A percentile compares a stretch with the other conserved stretches of the same genome.
phyloP scores from a whole-genome alignment of 2,888 invertebrate genomes.

The Chalcis sispes region DNA sequence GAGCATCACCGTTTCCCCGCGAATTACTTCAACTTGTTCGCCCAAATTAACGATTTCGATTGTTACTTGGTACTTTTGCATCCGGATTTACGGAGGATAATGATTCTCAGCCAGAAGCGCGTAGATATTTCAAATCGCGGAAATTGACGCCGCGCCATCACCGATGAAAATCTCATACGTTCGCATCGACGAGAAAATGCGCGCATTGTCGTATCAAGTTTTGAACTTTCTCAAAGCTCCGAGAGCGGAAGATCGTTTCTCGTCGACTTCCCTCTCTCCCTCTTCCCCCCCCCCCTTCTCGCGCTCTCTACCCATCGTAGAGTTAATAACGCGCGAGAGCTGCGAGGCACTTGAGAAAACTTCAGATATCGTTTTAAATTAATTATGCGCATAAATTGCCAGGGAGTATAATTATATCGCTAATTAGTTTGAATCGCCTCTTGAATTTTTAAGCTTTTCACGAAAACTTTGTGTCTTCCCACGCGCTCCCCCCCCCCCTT shows the following conservation, averaged over 20 bases:
- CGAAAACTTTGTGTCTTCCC: constrained; percentile 21
- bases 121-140: neutral
- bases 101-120: neutral
- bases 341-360: constrained; percentile 56
- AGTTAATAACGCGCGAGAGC: constrained; percentile 56
- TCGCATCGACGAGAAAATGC: constrained; percentile 38
- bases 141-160: constrained; percentile 38
- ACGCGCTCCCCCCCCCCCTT: neutral
- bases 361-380: constrained; percentile 58
- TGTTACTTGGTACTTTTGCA: neutral
- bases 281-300: neutral
- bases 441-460: constrained; percentile 51
- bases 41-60: neutral
- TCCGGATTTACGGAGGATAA: neutral
- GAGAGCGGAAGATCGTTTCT: constrained; percentile 42
- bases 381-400: constrained; percentile 59
- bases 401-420: constrained; percentile 55
- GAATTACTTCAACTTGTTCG: neutral
- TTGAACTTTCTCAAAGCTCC: constrained; percentile 39
- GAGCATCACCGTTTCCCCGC: neutral
- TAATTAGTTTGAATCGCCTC: constrained; percentile 57
- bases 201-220: constrained; percentile 52
- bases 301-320: neutral
- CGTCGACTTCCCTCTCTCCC: neutral
- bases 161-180: constrained; percentile 45